Evolutionary conservation across 2,113 vertebrate species (phyloP), one percentile per base, ranked within the genome.

Genomic region (Saguinus midas): DNA sequence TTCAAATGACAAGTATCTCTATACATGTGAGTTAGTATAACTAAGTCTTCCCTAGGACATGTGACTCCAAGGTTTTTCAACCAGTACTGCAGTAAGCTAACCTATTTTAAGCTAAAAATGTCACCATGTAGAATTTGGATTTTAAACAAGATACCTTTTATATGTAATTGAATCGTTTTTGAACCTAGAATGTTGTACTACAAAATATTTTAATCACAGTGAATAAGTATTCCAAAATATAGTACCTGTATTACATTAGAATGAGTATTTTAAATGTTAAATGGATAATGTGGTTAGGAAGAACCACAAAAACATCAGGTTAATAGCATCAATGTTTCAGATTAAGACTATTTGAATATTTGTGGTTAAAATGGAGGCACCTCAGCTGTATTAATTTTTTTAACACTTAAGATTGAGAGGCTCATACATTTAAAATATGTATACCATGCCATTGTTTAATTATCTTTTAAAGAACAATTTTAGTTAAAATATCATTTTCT

Each of bases 401-500:
- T 94, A 84, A 92, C 92, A 87, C 55, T 93, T 91, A 90, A 96
- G 96, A 96, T 96, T 95, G 37, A 93, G 50, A 96, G 48, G 20
- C 25, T 61, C 27, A 12, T 87, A 55, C 10, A 52, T 92, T 87
- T 96, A 95, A 97, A 97, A 92, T 97, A 66, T 87, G 94, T 84
- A 50, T 87, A 48, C 45, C 50, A 55, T 97, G 72, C n/a, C 58
- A 82, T 97, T 97, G 86, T 86, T 94, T 96, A 96, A 78, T 88
- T 91, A 82, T 90, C 43, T 95, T 80, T 96, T 90, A 80, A 96
- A 81, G n/a, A 86, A n/a, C 58, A 35, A n/a, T 80, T 93, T 97
- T 97, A 95, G 96, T 97, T 96, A 81, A 92, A 95, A 76, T 95
- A 79, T 90, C 10, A 89, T 95, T 96, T 96, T 95, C n/a, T 97